These are phyloP conservation scores for Pristionchus arcanus DNA, from an alignment of 2,888 invertebrate genomes.

Conservation along the genomic window DNA sequence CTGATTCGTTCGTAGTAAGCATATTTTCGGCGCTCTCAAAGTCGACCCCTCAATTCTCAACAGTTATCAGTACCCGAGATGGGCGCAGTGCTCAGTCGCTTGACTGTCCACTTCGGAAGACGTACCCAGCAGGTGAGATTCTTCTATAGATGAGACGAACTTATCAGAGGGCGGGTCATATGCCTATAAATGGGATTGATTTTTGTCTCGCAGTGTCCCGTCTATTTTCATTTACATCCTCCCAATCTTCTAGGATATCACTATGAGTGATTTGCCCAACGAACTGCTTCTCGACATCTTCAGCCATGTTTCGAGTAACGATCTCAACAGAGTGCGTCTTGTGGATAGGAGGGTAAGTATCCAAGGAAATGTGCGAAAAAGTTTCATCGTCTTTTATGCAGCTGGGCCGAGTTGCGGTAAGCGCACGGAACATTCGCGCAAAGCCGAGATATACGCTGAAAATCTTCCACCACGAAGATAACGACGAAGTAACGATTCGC, in stretches of 20 bases:
- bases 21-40: neutral
- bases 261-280: conserved; percentile 28
- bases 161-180: conserved; percentile 52
- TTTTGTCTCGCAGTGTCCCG: neutral
- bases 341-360: conserved; percentile 36
- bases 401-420: neutral
- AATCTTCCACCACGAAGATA: neutral
- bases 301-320: conserved; percentile 5
- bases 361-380: neutral
- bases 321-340: conserved; percentile 34
- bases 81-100: conserved; percentile 42
- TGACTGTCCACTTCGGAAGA: neutral
- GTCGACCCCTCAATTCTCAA: neutral
- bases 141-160: neutral
- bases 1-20: conserved; percentile 28
- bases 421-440: neutral
- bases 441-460: neutral
- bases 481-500: neutral
- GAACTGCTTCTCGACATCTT: conserved; percentile 42
- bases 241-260: neutral
- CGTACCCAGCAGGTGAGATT: neutral
- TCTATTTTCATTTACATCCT: neutral
- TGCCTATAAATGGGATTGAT: conserved; percentile 42
- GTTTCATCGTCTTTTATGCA: neutral
- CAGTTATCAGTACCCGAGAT: neutral